Conservation (phyloP, 64 coral and sea anemone species). For the Trachythela sp. region DNA sequence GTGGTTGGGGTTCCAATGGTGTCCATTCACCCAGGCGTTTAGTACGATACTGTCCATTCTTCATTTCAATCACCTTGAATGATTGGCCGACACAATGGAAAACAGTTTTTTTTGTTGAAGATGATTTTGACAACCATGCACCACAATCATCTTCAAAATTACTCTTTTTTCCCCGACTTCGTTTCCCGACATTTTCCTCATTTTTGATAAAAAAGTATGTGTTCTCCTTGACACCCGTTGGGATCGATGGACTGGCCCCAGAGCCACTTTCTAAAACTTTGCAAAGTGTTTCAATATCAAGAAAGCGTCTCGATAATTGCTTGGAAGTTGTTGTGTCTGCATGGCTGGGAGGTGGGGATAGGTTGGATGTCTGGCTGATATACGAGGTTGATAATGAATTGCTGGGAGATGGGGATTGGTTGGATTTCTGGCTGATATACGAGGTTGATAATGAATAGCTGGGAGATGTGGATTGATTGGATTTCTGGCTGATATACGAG, state of each 20-base stretch:
- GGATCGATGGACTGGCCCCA: not conserved
- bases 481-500: too few species aligned
- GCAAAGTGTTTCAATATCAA: not conserved
- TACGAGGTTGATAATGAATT: too few species aligned
- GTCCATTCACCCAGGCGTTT: not conserved
- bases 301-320: too few species aligned
- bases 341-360: too few species aligned
- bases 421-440: too few species aligned
- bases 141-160: not conserved
- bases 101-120: not conserved
- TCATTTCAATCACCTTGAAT: not conserved
- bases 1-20: not conserved
- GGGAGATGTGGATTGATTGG: too few species aligned
- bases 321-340: too few species aligned
- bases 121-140: not conserved
- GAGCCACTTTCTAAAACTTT: not conserved
- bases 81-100: not conserved
- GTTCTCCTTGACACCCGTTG: not conserved
- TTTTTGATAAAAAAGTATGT: not conserved
- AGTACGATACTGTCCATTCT: not conserved
- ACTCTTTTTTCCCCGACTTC: not conserved
- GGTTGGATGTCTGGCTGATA: too few species aligned
- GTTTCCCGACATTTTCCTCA: not conserved
- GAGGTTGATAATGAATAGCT: too few species aligned
- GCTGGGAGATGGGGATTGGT: too few species aligned